Evolutionary conservation across 2,888 invertebrate species (phyloP).

Genomic region (Hemithea aestivaria): DNA sequence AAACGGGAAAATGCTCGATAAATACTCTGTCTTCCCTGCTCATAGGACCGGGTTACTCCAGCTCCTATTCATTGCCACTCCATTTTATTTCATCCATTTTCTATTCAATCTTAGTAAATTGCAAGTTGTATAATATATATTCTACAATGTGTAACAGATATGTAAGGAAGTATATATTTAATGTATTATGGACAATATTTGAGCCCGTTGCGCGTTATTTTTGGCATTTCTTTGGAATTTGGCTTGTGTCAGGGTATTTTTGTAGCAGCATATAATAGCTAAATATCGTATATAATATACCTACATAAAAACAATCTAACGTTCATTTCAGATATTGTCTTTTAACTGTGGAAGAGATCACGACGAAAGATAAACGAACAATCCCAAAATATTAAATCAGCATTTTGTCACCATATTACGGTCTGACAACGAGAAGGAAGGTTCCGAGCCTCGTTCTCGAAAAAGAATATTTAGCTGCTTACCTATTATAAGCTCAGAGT

Average conservation of each 20-base stretch:
- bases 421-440: not conserved
- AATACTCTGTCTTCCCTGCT: no score
- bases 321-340: no score
- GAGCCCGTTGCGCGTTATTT: constrained; percentile 10
- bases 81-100: no score
- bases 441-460: not conserved
- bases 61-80: no score
- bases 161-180: no score
- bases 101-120: no score
- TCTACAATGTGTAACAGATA: no score
- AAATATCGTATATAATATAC: not conserved
- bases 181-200: not conserved
- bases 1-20: no score
- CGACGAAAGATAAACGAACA: not conserved
- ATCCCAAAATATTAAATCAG: not conserved
- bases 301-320: not conserved
- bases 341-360: no score
- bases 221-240: constrained; percentile 18
- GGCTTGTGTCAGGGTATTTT: constrained; percentile 6
- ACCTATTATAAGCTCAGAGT: constrained; percentile 2
- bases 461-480: constrained; percentile 10
- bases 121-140: no score
- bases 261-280: constrained; percentile 8
- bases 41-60: no score
- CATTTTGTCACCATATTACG: not conserved